A percentile compares a stretch with the other conserved stretches of the same genome.
phyloP scores from a whole-genome alignment of 2,888 invertebrate species.

The Drosophila quinaria region DNA sequence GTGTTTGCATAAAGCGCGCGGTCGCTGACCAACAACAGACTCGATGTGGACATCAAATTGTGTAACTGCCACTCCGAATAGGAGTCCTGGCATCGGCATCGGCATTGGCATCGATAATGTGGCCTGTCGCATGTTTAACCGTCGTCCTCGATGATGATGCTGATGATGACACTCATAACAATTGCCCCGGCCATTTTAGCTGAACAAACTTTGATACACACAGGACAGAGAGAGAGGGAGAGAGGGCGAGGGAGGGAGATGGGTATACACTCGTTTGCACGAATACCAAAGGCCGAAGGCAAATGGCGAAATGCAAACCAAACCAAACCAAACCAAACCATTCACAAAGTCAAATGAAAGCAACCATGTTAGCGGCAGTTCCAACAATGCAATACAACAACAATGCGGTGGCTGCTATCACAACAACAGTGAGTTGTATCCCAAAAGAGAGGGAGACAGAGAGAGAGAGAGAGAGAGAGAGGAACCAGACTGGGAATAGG shows the following conservation, averaged over 20 bases:
- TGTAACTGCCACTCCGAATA: background rate
- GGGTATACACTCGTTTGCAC: slow-evolving; percentile 2
- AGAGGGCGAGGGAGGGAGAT: background rate
- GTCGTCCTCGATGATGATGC: slow-evolving; percentile 32
- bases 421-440: slow-evolving; percentile 55
- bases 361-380: slow-evolving; percentile 59
- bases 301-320: slow-evolving; percentile 65
- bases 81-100: slow-evolving; percentile 67
- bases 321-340: slow-evolving; percentile 71
- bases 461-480: background rate
- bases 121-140: slow-evolving; percentile 60
- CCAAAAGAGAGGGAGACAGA: too few relatives aligned
- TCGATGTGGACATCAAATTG: slow-evolving; percentile 24
- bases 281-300: slow-evolving; percentile 59
- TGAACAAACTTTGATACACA: slow-evolving; percentile 81
- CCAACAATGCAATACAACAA: slow-evolving; percentile 58
- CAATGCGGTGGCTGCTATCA: slow-evolving; percentile 64
- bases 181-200: slow-evolving; percentile 66
- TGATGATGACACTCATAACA: slow-evolving; percentile 80
- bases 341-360: slow-evolving; percentile 77
- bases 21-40: slow-evolving; percentile 56
- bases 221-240: background rate
- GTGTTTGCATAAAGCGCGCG: slow-evolving; percentile 76
- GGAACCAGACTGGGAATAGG: slow-evolving; percentile 20
- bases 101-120: slow-evolving; percentile 77